phyloP scores from a whole-genome alignment of 2,797 vertebrate species.

The Malurus leucopterus region DNA sequence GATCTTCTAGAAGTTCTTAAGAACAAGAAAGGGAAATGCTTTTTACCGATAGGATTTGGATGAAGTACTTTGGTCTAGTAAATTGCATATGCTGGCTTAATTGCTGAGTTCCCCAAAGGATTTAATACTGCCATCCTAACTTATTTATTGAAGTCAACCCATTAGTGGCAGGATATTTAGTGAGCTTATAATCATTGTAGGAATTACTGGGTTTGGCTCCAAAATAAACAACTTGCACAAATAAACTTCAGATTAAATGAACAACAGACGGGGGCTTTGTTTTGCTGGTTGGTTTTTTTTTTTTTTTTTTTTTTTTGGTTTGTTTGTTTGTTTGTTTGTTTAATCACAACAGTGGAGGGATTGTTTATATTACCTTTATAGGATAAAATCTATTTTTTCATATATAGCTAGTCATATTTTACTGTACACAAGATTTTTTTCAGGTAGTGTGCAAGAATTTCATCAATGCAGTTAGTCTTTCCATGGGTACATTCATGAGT shows the following conservation, averaged over 20 bases:
- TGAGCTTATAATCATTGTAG: not conserved
- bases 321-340: not conserved
- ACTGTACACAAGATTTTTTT: not conserved
- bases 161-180: not conserved
- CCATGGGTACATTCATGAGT: not conserved
- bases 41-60: not conserved
- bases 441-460: not conserved
- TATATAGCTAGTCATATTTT: not conserved
- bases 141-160: not conserved
- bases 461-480: not conserved
- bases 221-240: not conserved
- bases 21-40: not conserved
- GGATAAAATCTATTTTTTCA: not conserved
- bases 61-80: not conserved
- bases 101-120: not conserved
- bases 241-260: not conserved
- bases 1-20: not conserved
- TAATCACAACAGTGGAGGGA: accelerated
- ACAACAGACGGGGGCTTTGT: accelerated
- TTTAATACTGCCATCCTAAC: not conserved
- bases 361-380: not conserved
- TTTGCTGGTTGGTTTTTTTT: not conserved
- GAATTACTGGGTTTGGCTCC: not conserved
- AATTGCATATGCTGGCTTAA: not conserved
- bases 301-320: not conserved